Conservation (phyloP, 2,113 vertebrate genomes). For the Plecturocebus donacophilus region DNA sequence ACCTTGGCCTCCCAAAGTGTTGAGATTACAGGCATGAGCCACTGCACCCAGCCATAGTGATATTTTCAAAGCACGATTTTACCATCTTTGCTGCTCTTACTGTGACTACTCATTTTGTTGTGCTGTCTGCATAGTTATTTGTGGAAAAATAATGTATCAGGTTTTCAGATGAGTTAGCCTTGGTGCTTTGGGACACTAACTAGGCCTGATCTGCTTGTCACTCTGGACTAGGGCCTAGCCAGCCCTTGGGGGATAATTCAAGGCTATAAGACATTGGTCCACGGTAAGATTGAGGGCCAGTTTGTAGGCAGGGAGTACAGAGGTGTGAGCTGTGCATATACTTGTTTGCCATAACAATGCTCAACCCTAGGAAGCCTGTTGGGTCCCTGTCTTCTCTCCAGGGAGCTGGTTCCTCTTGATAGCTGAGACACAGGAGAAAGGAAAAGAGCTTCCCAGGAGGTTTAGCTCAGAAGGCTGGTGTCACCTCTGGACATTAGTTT, state of each 20-base stretch:
- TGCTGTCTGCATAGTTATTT: neutral
- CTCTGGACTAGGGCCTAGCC: neutral
- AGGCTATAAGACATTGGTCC: neutral
- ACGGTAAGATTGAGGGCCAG: rapidly evolving
- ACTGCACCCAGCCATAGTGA: rapidly evolving
- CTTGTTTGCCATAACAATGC: too few relatives aligned
- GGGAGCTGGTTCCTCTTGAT: neutral
- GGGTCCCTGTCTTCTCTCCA: neutral
- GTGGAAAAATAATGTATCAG: neutral
- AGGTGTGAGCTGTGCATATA: neutral
- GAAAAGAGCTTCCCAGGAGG: neutral
- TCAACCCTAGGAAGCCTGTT: rapidly evolving
- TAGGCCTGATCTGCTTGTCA: neutral
- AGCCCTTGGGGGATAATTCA: neutral
- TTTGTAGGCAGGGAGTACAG: neutral
- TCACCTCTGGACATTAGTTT: neutral
- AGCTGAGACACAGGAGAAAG: neutral
- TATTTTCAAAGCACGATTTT: neutral
- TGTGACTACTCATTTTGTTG: neutral
- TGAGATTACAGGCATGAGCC: too few relatives aligned
- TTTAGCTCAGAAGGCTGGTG: neutral
- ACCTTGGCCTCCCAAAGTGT: too few relatives aligned
- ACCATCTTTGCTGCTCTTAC: neutral
- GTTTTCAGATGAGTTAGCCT: neutral
- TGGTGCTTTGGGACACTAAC: neutral